Conservation (phyloP, 2,888 invertebrate genomes). For the Spisula subtruncata region DNA sequence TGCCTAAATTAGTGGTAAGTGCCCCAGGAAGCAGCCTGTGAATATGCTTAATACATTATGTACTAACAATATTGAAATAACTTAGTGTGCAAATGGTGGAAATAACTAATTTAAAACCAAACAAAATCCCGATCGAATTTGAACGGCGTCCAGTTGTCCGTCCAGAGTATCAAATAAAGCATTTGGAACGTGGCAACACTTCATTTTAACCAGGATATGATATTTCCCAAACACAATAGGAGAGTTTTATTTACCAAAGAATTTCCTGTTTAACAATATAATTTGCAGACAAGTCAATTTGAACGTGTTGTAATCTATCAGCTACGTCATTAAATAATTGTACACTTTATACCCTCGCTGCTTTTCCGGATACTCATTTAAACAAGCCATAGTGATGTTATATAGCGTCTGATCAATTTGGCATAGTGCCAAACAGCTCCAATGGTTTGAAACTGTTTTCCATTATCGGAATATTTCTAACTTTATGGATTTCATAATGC, state of each 20-base stretch:
- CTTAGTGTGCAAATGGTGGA: too few relatives aligned
- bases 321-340: background rate
- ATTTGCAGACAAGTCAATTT: constrained; percentile 2
- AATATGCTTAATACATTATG: too few relatives aligned
- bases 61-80: too few relatives aligned
- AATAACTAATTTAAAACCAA: too few relatives aligned
- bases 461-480: constrained; percentile 43
- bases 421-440: constrained; percentile 9
- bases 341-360: background rate
- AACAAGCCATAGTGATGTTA: background rate
- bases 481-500: constrained; percentile 38
- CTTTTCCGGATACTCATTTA: background rate
- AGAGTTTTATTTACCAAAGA: background rate
- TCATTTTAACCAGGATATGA: too few relatives aligned
- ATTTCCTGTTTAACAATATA: background rate
- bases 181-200: too few relatives aligned
- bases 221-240: too few relatives aligned
- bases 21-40: too few relatives aligned
- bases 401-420: background rate
- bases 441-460: background rate
- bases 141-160: too few relatives aligned
- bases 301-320: background rate
- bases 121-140: too few relatives aligned
- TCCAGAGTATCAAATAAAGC: too few relatives aligned
- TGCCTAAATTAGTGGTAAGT: too few relatives aligned